Base-by-base conservation (phyloP, 2,888 invertebrate genomes). In the Drosophila gaucha region DNA sequence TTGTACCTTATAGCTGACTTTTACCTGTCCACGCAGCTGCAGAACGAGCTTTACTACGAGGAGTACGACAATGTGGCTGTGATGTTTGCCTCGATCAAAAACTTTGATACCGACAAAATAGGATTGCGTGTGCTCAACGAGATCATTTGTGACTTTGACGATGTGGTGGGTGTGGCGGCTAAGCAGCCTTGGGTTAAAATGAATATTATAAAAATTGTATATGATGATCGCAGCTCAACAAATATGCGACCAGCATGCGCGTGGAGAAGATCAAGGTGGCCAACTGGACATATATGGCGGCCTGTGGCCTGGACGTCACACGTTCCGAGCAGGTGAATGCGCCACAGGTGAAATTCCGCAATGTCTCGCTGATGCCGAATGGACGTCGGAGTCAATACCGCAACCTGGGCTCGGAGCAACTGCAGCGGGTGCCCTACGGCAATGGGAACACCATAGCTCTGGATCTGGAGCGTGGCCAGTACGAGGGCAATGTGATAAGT, bases 241-340 rank as follows among this genome's bases (percentile, higher is more conserved):
- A 93, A 3, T 93, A 94, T 43, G 86, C 85, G 12, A 86, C 93
- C 0, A 92, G 94, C 50, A 92, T 94, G 62, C 94, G 95, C 80
- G 95, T 99, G 8, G 99, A 99, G 91, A 99, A 99, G 92, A 99
- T 99, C 31, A 99, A 99, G 93, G 96, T 99, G 56, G 97, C 98
- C 44, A 98, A 97, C 64, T 97, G 97, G 94, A 98, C 98, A 0
- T 99, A 98, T 87, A 98, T 99, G 98, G 98, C 98, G 2, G 98
- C 98, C 1, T 97, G 97, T 86, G 99, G 99, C 0, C 93, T 99
- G 46, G 96, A 96, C 80, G 95, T 96, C 0, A 95, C 94, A 28
- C 93, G 95, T 50, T 93, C 95, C 59, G 91, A 91, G 67, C 94
- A 95, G 2, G 92, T 92, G 0, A 93, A 92, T 43, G 86, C 89